Base-by-base conservation (phyloP, 92 coral and sea anemone genomes). In the Heliopora coerulea region DNA sequence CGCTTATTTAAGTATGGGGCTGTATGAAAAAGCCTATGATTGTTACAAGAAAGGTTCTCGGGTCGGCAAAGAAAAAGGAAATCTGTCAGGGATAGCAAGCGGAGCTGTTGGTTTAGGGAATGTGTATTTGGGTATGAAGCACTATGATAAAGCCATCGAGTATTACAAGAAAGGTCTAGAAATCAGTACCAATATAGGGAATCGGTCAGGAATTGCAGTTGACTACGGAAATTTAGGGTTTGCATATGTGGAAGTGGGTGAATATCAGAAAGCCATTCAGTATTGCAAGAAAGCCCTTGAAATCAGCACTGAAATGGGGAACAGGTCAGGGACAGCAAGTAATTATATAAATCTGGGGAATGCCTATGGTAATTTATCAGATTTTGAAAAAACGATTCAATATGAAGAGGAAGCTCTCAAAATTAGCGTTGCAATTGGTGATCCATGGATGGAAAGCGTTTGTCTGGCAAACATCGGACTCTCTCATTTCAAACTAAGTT, bases 261-360 rank as follows among this genome's bases (percentile, higher is more conserved):
- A 80, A 33, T 48, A 32, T 54, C 54, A 73, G 8, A 62, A 73
- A 15, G 33, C 80, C 27, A 44, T 69, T 49, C 49, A 60, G 37
- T 42, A 30, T 49, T 58, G 56, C 69, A 60, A 73, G 52, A 73
- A 42, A 25, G 80, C 63, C 0, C 62, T 73, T 3, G 19, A 15
- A 1, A 80, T 73, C 35, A 65, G 79, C 39, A 80, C 19, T 49
- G 74, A 49, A 34, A 66, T 80, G 9, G 58, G 84, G 15, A 72
- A 80, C 64, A 59, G 50, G 54, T 68, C 37, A 2, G 80, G 62
- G 29, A 66, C 37, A 39, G 86, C 76, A 23, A 49, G 25, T 64
- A 54, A 54, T 1, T 63, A 48, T 54, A 49, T 37, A 58, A 66
- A 62, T 66, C 29, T 82, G n/a, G 82, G 82, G 15, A 75, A 48